These are phyloP conservation scores for Crypturellus tataupa DNA, from an alignment of 2,797 vertebrate species.

Conservation along the genomic window DNA sequence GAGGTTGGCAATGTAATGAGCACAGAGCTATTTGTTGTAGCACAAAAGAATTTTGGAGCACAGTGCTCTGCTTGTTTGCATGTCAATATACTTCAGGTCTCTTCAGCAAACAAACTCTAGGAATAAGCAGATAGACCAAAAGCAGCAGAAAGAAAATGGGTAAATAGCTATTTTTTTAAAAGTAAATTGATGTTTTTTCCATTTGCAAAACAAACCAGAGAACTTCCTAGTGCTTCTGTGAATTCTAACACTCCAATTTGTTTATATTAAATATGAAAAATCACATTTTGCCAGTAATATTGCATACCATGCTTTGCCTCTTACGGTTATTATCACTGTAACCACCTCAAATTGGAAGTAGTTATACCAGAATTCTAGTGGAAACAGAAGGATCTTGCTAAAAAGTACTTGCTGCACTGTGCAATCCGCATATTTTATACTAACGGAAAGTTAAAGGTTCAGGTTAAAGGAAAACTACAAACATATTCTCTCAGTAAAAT, in stretches of 20 bases:
- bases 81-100: conserved; percentile 44
- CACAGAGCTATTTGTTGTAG: conserved; percentile 29
- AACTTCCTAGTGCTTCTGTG: neutral
- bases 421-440: neutral
- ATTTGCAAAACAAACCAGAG: neutral
- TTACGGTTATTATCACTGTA: neutral
- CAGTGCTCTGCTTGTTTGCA: conserved; percentile 52
- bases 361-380: neutral
- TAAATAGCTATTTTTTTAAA: neutral
- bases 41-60: conserved; percentile 46
- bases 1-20: conserved; percentile 40
- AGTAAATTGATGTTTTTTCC: neutral
- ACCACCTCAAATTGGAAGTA: neutral
- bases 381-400: neutral
- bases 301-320: neutral
- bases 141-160: neutral
- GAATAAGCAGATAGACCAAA: neutral
- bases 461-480: neutral
- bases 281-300: neutral
- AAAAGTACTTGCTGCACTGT: neutral
- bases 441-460: neutral
- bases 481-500: neutral
- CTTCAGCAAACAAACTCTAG: conserved; percentile 21
- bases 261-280: neutral
- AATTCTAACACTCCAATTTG: neutral